Conservation (phyloP, 1,140 invertebrate species). For the Heterodera carotae region DNA sequence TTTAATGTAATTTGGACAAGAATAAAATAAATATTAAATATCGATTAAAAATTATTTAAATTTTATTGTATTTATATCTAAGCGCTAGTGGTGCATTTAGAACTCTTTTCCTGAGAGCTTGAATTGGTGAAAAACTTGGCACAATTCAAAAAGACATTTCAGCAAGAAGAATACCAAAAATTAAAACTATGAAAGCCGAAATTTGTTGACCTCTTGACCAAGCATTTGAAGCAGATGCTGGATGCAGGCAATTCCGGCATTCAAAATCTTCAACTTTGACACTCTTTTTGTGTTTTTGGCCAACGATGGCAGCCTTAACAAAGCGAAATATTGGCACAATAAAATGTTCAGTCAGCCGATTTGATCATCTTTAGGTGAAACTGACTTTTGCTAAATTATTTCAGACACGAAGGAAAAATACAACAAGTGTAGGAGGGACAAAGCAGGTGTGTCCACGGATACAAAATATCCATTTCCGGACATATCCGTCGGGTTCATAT, state of each 20-base stretch:
- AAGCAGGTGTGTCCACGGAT: too few species aligned
- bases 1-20: too few species aligned
- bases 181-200: background rate
- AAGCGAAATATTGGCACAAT: too few species aligned
- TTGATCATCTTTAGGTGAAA: too few species aligned
- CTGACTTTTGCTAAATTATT: too few species aligned
- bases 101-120: background rate
- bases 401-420: too few species aligned
- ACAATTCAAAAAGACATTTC: background rate
- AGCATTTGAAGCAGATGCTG: conserved; percentile 36
- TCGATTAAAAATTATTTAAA: background rate
- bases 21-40: background rate
- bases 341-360: too few species aligned
- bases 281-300: conserved; percentile 46
- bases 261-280: conserved; percentile 57
- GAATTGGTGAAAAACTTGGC: background rate
- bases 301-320: conserved; percentile 28
- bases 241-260: conserved; percentile 52
- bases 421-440: too few species aligned
- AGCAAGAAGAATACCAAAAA: conserved; percentile 1
- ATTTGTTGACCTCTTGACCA: conserved; percentile 15
- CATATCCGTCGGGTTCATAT: too few species aligned
- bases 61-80: too few species aligned
- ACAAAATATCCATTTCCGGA: too few species aligned
- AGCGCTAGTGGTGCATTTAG: too few species aligned